Evolutionary conservation across 2,797 vertebrate genomes (phyloP), one percentile per base, ranked within the genome.

Genomic region (Rhinichthys osculus): DNA sequence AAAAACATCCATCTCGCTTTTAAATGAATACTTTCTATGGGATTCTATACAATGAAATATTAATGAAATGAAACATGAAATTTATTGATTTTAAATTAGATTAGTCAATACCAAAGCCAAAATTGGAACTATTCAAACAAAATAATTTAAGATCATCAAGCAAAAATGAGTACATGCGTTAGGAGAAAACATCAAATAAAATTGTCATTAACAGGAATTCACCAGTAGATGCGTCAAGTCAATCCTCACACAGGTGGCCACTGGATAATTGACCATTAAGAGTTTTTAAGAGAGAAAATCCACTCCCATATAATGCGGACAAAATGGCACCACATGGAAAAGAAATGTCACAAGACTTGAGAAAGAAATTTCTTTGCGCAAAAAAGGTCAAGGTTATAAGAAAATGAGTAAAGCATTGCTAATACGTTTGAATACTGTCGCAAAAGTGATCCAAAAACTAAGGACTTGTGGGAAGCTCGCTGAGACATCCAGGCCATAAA

Each of bases 291-390:
- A 17, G 38, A 30, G 13, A 16, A n/a, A 47, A 73, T 73, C 23
- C 14, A 30, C 11, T 47, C 47, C 44, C 10, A 57, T 47, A 44
- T 82, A n/a, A 82, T 57, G 81, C 33, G 17, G 50, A 27, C 47
- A 82, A 40, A 40, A 82, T 52, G 80, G 66, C 67, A 54, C 67
- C 66, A 57, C 67, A 54, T 73, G 71, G 40, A 47, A 73, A n/a
- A 47, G 23, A 27, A 47, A 73, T 73, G 71, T 54, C 42, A 52
- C 33, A 70, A 50, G 47, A 11, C 50, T 19, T 76, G 27, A 30
- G 30, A 67, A 52, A n/a, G 14, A 69, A 27, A 81, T 50, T 81
- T 47, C 13, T 47, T 4, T 14, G 44, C 44, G 16, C 4, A 47
- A 47, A 16, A 47, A 47, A 14, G 11, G 9, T 11, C 42, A 44